Conservation (phyloP, 1,140 invertebrate species). For the Aphelenchoides fujianensis region DNA sequence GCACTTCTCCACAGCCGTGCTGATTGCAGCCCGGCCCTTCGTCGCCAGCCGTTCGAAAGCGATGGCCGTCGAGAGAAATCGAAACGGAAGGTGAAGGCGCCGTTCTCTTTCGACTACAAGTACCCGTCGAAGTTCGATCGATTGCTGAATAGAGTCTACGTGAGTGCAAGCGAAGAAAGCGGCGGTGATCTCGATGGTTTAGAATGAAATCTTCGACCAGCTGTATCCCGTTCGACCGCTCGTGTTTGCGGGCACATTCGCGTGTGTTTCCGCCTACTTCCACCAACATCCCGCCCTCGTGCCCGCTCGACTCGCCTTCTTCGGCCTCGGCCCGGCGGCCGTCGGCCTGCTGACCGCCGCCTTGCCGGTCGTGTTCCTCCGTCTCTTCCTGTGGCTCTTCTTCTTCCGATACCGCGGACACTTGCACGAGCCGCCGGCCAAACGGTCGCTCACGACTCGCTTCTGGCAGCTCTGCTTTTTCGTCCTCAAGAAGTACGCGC, state of each 20-base stretch:
- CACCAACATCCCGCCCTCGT: not conserved
- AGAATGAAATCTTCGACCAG: not conserved
- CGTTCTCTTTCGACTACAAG: not conserved
- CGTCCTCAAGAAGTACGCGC: constrained; percentile 38
- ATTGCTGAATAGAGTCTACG: constrained; percentile 1
- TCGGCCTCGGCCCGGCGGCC: not conserved
- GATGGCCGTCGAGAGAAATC: not conserved
- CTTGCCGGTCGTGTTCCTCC: not conserved
- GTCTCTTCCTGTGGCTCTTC: constrained; percentile 32
- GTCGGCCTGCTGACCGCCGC: not conserved
- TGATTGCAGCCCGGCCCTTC: not conserved
- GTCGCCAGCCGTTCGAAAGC: not conserved
- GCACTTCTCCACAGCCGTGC: not conserved
- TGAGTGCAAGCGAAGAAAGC: not conserved
- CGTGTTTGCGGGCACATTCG: not conserved
- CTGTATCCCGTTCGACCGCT: not conserved
- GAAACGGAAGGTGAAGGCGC: not conserved
- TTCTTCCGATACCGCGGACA: constrained; percentile 53
- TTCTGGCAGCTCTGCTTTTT: constrained; percentile 51
- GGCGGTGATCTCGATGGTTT: not conserved
- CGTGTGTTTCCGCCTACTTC: not conserved
- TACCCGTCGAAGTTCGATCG: not conserved
- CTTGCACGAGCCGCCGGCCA: constrained; percentile 41
- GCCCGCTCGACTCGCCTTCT: not conserved
- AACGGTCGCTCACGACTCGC: constrained; percentile 42